A percentile compares a stretch with the other conserved stretches of the same genome.
Evolutionary conservation across 2,797 vertebrate species (phyloP).

Genomic region (Phoebastria nigripes): DNA sequence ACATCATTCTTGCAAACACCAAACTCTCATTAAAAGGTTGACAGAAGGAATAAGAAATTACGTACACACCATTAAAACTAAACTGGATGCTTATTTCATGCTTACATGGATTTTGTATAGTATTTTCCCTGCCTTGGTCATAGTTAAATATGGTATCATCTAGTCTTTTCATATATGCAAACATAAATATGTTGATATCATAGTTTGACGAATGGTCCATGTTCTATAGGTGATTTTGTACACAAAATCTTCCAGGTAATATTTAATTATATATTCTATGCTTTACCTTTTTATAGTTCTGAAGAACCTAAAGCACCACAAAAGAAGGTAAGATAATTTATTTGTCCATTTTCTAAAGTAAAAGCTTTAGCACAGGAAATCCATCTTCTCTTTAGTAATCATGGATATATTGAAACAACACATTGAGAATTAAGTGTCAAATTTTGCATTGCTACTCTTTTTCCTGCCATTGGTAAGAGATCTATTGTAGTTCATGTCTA

Average conservation of each 20-base stretch:
- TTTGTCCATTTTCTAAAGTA: not conserved
- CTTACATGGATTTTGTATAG: not conserved
- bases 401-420: not conserved
- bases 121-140: not conserved
- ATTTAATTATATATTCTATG: not conserved
- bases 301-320: constrained; percentile 86
- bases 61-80: not conserved
- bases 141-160: not conserved
- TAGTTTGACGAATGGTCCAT: not conserved
- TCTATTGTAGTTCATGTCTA: not conserved
- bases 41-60: not conserved
- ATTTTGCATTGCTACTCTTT: not conserved
- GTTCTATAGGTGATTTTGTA: not conserved
- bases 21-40: not conserved
- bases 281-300: constrained; percentile 75
- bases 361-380: not conserved
- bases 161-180: not conserved
- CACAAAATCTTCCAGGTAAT: not conserved
- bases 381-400: not conserved
- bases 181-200: not conserved
- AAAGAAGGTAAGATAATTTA: constrained; percentile 84
- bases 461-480: not conserved
- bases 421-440: not conserved
- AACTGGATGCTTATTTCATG: not conserved
- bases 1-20: not conserved